Percentiles rank a stretch among this genome's conserved stretches.
These are phyloP conservation scores for Cebus imitator DNA, from an alignment of 2,113 vertebrate genomes.

Conservation along the genomic window DNA sequence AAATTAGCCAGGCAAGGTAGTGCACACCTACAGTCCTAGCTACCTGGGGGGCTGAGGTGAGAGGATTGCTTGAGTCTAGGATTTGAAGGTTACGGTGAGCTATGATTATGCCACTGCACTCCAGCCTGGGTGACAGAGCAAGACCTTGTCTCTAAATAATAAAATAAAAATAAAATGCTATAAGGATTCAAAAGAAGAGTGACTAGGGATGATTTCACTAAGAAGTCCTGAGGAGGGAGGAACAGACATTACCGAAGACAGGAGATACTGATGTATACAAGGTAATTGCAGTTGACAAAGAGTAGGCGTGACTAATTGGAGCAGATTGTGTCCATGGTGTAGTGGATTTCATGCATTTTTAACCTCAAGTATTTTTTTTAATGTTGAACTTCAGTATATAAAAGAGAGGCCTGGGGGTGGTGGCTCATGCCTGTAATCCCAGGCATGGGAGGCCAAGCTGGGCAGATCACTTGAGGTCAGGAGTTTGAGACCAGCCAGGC, in stretches of 20 bases:
- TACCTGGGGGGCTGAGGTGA: not conserved
- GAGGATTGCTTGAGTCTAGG: not conserved
- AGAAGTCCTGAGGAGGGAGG: not conserved
- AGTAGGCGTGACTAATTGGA: not conserved
- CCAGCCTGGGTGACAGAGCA: not conserved
- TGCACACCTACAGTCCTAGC: not conserved
- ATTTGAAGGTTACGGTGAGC: not conserved
- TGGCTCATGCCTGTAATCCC: too few species aligned
- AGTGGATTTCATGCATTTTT: not conserved
- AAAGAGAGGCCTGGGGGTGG: not conserved
- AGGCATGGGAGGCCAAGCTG: too few species aligned
- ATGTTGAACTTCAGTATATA: not conserved
- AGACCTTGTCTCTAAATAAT: not conserved
- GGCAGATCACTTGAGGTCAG: too few species aligned
- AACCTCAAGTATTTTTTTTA: not conserved
- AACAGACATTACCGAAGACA: not conserved
- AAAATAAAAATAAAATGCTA: too few species aligned
- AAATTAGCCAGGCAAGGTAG: not conserved
- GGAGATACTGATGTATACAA: not conserved
- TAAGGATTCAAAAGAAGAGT: not conserved
- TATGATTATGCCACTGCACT: not conserved
- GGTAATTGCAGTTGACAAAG: not conserved
- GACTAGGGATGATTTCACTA: not conserved
- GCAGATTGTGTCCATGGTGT: not conserved
- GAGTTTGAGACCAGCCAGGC: too few species aligned